Percentiles rank a stretch among this genome's conserved stretches.
Evolutionary conservation across 1,140 invertebrate species (phyloP).

Genomic region (Dendroctonus valens): DNA sequence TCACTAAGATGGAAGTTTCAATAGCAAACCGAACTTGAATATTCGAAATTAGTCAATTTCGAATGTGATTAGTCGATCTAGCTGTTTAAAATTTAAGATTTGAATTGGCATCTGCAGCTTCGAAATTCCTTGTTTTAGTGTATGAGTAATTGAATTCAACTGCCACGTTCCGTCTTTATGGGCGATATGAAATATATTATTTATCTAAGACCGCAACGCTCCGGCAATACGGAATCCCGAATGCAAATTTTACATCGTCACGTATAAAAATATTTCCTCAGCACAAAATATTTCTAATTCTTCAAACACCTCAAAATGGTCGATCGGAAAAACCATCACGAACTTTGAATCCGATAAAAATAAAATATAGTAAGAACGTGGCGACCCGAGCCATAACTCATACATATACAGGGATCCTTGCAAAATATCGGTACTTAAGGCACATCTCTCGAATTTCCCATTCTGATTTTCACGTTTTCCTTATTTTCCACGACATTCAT

Average conservation of each 20-base stretch:
- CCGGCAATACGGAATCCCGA: neutral
- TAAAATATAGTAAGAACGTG: slow-evolving; percentile 52
- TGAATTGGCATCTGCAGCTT: no score
- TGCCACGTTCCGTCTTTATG: no score
- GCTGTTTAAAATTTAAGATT: no score
- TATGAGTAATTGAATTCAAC: no score
- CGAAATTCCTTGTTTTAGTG: no score
- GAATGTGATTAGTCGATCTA: no score
- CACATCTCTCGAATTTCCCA: slow-evolving; percentile 44
- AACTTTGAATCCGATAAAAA: slow-evolving; percentile 51
- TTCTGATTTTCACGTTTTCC: slow-evolving; percentile 46
- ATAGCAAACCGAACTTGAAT: no score
- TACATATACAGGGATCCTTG: slow-evolving; percentile 48
- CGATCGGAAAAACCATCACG: slow-evolving; percentile 50
- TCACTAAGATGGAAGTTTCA: no score
- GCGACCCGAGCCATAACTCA: slow-evolving; percentile 49
- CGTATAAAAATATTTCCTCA: slow-evolving; percentile 24
- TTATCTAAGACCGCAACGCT: neutral
- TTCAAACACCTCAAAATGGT: slow-evolving; percentile 34
- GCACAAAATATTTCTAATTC: slow-evolving; percentile 36
- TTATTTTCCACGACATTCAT: slow-evolving; percentile 35
- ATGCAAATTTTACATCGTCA: slow-evolving; percentile 14
- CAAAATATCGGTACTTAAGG: slow-evolving; percentile 50
- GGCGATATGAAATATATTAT: no score
- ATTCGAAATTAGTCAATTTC: no score